A percentile compares a stretch with the other conserved stretches of the same genome.
phyloP scores from a whole-genome alignment of 1,140 invertebrate genomes.

The Nasonia vitripennis region DNA sequence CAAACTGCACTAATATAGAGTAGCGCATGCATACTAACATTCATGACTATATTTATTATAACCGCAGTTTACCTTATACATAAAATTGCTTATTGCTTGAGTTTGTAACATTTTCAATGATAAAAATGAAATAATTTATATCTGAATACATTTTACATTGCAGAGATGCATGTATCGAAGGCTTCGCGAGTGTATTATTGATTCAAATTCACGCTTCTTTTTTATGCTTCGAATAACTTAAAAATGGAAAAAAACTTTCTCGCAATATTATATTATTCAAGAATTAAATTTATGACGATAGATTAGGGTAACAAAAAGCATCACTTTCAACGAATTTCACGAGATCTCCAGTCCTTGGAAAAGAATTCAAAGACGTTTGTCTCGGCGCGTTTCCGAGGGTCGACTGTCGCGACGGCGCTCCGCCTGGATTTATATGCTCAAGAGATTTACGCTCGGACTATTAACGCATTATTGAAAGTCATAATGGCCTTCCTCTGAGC shows the following conservation, averaged over 20 bases:
- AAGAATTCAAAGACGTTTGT: constrained; percentile 48
- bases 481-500: constrained; percentile 58
- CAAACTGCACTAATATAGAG: no score
- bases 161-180: no score
- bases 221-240: no score
- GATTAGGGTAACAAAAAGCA: constrained; percentile 3
- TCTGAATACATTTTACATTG: no score
- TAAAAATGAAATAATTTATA: no score
- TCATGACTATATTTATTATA: no score
- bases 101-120: no score
- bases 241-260: neutral
- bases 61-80: no score
- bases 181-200: no score
- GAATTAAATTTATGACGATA: neutral
- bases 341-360: constrained; percentile 4
- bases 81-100: no score
- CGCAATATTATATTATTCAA: neutral
- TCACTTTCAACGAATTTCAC: constrained; percentile 10
- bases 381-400: constrained; percentile 47
- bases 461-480: constrained; percentile 65
- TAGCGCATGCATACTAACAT: no score
- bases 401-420: constrained; percentile 34
- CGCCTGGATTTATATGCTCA: constrained; percentile 56
- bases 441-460: constrained; percentile 60
- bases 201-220: no score